Base-by-base conservation (phyloP, 2,888 invertebrate species). In the Seira musarum region DNA sequence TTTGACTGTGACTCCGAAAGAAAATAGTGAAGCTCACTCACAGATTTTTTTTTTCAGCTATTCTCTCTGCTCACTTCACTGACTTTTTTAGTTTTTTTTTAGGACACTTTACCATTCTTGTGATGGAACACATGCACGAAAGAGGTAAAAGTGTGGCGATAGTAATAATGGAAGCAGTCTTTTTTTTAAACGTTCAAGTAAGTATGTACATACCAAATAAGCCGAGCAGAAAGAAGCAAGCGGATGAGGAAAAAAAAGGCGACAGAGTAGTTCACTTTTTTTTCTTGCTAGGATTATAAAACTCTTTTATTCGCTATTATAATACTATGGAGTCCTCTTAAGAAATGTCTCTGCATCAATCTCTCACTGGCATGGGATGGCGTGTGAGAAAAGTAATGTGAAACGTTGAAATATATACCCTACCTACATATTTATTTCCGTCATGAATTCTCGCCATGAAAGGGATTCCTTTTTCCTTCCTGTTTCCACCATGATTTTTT, bases 11-110 rank as follows among this genome's bases (percentile, higher is more conserved):
- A 30, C 40, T 65, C 40, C n/a, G n/a, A n/a, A n/a, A 70, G 21
- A 53, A 30, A 53, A 66, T 40, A 40, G 53, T 69, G 64, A 69
- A 77, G 70, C 65, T 60, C 69, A 53, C 40, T 40, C 53, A 65
- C 65, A 70, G 69, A 77, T 70, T 77, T 70, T n/a, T n/a, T n/a
- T n/a, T n/a, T n/a, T n/a, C n/a, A n/a, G n/a, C n/a, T n/a, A 8
- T 13, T 40, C 13, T 40, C 40, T 40, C 40, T 40, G 40, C 40
- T 40, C 40, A 40, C 40, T 40, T 40, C 40, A 40, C 40, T 40
- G 40, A 40, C 40, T 40, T 40, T 40, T 40, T 40, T 40, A 40
- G 40, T 5, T n/a, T n/a, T n/a, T n/a, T 40, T 40, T 40, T 40
- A 40, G 40, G 40, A 40, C 40, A 40, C 40, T 40, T 40, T 40